Base-by-base conservation (phyloP, 2,113 vertebrate genomes). In the Oryzias curvinotus region DNA sequence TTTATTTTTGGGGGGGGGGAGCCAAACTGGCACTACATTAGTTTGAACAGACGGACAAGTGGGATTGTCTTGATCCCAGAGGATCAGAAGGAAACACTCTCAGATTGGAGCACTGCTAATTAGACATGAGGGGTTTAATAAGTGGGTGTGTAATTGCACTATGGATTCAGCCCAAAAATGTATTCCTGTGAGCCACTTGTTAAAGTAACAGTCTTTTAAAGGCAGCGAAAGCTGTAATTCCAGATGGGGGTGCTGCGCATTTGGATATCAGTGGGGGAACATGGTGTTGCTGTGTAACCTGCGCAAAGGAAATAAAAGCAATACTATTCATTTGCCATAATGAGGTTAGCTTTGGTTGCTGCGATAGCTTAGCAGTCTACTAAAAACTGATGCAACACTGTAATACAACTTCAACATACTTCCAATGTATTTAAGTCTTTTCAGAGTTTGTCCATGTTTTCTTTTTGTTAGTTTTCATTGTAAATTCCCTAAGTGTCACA, bases 131-230 rank as follows among this genome's bases (percentile, higher is more conserved):
- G 80, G 86, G 86, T 82, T 65, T 52, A 71, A 82, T 75, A 80
- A 75, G 70, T 48, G 78, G 79, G 85, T 74, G 21, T 59, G 85
- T 91, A 87, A 89, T 91, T 92, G 87, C 91, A 84, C 83, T 74
- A 14, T 77, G 57, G 71, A 89, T 81, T 81, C 86, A 77, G 84
- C 85, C 71, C 74, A 89, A 89, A 89, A 75, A 18, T 85, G 67
- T 78, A 79, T 82, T 90, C 85, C 86, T 57, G 78, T 65, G 86
- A 68, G 78, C 82, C 90, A 91, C 87, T 91, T 91, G 85, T 89
- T 88, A 89, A 91, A 88, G 89, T 91, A 91, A 86, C 90, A 90
- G 90, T 93, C 90, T 91, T 92, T 92, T 91, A 90, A 91, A 90
- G 89, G 66, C 78, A 68, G 68, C 57, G 6, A 48, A 77, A 81